Conservation (phyloP, 2,797 vertebrate genomes). For the Brachymystax lenok region DNA sequence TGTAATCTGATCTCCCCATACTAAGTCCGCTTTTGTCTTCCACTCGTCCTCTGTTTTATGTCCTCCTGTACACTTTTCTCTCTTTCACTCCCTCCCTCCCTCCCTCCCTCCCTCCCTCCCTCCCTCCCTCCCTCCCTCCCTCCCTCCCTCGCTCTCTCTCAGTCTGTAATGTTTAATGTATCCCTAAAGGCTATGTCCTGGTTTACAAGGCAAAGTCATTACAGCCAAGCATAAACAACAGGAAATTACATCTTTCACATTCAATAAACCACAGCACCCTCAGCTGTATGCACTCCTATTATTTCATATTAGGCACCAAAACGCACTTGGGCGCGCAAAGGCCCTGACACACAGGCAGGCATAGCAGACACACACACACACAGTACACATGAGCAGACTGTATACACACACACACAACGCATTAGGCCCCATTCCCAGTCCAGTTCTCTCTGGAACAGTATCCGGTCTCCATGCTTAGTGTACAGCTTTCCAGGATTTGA, state of each 20-base stretch:
- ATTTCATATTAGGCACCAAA: slow-evolving; percentile 37
- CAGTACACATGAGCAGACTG: not conserved
- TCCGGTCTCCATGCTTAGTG: not conserved
- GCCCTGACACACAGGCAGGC: not conserved
- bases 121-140: not conserved
- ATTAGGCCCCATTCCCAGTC: slow-evolving; percentile 14
- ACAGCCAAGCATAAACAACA: slow-evolving; percentile 45
- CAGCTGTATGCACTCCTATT: slow-evolving; percentile 38
- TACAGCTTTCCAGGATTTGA: not conserved
- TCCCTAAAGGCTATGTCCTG: slow-evolving; percentile 32
- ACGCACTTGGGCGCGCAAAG: not conserved
- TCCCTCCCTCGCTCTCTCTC: slow-evolving; percentile 5
- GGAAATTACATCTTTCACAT: slow-evolving; percentile 55
- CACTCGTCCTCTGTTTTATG: not conserved
- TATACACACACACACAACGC: slow-evolving; percentile 8
- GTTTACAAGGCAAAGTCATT: slow-evolving; percentile 42
- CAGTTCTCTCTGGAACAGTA: not conserved
- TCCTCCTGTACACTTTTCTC: not conserved
- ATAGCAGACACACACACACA: not conserved
- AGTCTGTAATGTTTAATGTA: slow-evolving; percentile 32
- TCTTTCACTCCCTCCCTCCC: not conserved
- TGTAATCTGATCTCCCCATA: not conserved
- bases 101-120: not conserved
- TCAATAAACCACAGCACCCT: slow-evolving; percentile 38
- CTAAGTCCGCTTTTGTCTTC: not conserved